Evolutionary conservation across 2,113 vertebrate genomes (phyloP), one percentile per base, ranked within the genome.

Genomic region (Burhinus bistriatus): DNA sequence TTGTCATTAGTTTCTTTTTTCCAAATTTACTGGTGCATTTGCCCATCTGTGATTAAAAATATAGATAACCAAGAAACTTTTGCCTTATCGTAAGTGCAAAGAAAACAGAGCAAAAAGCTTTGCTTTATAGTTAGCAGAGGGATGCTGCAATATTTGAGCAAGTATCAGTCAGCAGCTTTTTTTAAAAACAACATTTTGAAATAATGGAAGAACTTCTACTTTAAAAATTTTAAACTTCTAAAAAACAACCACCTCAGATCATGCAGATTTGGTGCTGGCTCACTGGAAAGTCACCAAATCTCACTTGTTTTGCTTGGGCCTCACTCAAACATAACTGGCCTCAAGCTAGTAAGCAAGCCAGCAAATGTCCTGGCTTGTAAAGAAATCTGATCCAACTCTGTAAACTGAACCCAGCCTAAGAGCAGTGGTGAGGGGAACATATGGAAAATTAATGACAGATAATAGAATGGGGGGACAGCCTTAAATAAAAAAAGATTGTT

Each of bases 401-500:
- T 93, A 97, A 97, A 94, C 73, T 0, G 14, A 97, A 72, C 91
- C 70, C 92, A 96, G 87, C 38, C 86, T 87, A 87, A 87, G 42
- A 94, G 88, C 9, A 0, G 77, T 83, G 70, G 77, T 42, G 52
- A 85, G 62, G 79, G 77, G 55, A 97, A 83, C 85, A 93, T 93
- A 95, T 91, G 94, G 95, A 96, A 96, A 97, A 96, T 94, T 92
- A 96, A 96, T 95, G 93, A 91, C 64, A 96, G 87, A 94, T 88
- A 93, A 90, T 71, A 85, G 95, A 94, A 94, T 47, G 21, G 36
- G 88, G 75, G 76, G 80, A 92, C 42, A 81, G 78, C 25, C 66
- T 87, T 82, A 85, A 84, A 92, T n/a, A 27, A 73, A 47, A 65
- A 29, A 30, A 40, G 12, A 62, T 42, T 88, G 42, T 62, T 90